Conservation (phyloP, 30 jellyfish, hydroid and myxozoan species). For the Morbakka virulenta region DNA sequence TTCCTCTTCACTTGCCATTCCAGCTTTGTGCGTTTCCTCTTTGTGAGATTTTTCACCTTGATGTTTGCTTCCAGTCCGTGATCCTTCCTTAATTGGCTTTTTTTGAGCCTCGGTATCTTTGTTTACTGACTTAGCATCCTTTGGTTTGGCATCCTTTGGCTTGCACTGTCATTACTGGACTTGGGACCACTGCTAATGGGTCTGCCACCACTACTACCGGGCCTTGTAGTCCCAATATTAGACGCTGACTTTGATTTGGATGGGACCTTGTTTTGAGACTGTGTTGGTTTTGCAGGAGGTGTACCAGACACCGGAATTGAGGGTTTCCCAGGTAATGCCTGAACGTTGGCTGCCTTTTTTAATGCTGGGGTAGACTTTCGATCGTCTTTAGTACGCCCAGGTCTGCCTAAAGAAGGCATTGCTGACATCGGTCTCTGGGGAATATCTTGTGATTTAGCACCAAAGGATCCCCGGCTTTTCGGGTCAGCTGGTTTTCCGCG, state of each 20-base stretch:
- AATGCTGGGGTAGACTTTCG: not conserved
- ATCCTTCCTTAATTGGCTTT: conserved; percentile 5
- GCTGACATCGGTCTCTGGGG: not conserved
- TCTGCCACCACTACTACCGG: not conserved
- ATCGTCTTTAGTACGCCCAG: not conserved
- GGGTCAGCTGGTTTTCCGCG: not conserved
- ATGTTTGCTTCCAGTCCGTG: not conserved
- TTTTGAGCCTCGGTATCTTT: too few species aligned
- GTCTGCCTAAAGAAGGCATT: not conserved
- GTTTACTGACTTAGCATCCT: too few species aligned
- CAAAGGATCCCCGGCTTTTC: not conserved
- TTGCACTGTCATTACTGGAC: too few species aligned
- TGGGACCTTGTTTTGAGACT: not conserved
- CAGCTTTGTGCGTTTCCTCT: conserved; percentile 46
- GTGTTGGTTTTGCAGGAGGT: not conserved
- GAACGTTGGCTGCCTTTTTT: not conserved
- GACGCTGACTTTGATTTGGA: not conserved
- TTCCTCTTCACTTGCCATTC: conserved; percentile 48
- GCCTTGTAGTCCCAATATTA: not conserved
- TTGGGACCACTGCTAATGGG: too few species aligned
- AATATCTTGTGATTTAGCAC: not conserved
- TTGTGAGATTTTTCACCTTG: not conserved
- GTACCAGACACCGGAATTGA: not conserved
- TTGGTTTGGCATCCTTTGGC: too few species aligned
- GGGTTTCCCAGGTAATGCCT: not conserved